phyloP scores from a whole-genome alignment of 1,140 invertebrate genomes.

The Dendroctonus ponderosae region DNA sequence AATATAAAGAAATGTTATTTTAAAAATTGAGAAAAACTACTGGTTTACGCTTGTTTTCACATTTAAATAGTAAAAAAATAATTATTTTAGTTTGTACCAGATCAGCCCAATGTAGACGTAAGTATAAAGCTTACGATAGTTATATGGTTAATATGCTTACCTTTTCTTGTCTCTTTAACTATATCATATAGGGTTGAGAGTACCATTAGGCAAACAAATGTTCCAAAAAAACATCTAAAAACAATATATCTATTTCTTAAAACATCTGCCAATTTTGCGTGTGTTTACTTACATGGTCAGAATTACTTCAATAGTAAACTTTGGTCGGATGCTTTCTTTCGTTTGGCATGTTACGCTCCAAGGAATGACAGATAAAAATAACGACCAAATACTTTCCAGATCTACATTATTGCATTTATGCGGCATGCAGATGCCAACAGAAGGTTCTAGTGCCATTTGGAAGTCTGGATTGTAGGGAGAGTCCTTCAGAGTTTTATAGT shows the following conservation, averaged over 20 bases:
- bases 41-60: background rate
- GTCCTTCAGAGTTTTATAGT: background rate
- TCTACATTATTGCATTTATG: slow-evolving; percentile 8
- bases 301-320: slow-evolving; percentile 2
- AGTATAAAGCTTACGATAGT: too few species aligned
- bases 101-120: too few species aligned
- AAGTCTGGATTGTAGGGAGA: background rate
- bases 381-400: background rate
- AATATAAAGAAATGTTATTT: too few species aligned
- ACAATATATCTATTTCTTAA: background rate
- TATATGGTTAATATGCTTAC: too few species aligned
- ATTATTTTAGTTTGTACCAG: too few species aligned
- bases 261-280: background rate
- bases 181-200: slow-evolving; percentile 7
- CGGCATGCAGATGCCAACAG: slow-evolving; percentile 11
- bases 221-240: slow-evolving; percentile 3
- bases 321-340: background rate
- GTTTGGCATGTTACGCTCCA: slow-evolving; percentile 16
- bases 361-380: background rate
- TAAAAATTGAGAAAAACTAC: too few species aligned
- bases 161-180: too few species aligned
- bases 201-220: background rate
- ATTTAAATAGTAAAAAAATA: too few species aligned
- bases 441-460: slow-evolving; percentile 2
- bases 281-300: slow-evolving; percentile 4